A percentile compares a stretch with the other conserved stretches of the same genome.
phyloP scores from a whole-genome alignment of 2,888 invertebrate species.

The Stictocephala bisonia region DNA sequence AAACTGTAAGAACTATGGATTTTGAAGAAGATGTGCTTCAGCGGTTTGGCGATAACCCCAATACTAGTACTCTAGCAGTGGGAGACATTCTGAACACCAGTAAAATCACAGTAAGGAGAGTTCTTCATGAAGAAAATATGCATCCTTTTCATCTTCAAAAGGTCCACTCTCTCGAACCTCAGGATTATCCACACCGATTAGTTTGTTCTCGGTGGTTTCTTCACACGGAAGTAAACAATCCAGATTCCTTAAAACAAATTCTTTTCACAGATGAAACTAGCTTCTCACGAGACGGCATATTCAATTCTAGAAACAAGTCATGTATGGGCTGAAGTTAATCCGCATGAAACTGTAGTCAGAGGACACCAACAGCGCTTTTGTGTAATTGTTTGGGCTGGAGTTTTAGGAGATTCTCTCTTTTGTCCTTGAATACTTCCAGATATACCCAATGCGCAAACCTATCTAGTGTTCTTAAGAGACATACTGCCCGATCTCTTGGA shows the following conservation, averaged over 20 bases:
- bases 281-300: slow-evolving; percentile 37
- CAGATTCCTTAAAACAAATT: slow-evolving; percentile 21
- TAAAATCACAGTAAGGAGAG: slow-evolving; percentile 26
- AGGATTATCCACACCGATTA: slow-evolving; percentile 27
- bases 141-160: slow-evolving; percentile 25
- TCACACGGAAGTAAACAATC: slow-evolving; percentile 8
- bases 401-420: slow-evolving; percentile 12
- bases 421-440: slow-evolving; percentile 20
- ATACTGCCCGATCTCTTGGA: slow-evolving; percentile 27
- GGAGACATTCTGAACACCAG: background rate
- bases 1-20: background rate
- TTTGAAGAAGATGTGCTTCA: slow-evolving; percentile 12
- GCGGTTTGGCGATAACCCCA: background rate
- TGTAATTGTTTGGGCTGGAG: slow-evolving; percentile 33
- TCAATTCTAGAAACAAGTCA: slow-evolving; percentile 39
- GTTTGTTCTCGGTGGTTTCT: slow-evolving; percentile 31
- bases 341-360: background rate
- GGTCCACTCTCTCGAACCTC: background rate
- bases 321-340: slow-evolving; percentile 15
- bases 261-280: slow-evolving; percentile 14
- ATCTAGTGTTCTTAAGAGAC: slow-evolving; percentile 36
- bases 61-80: slow-evolving; percentile 18
- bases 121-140: slow-evolving; percentile 21
- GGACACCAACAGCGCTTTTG: slow-evolving; percentile 14
- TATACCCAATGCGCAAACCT: background rate